phyloP scores from a whole-genome alignment of 2,113 vertebrate genomes.

The Leptosomus discolor region DNA sequence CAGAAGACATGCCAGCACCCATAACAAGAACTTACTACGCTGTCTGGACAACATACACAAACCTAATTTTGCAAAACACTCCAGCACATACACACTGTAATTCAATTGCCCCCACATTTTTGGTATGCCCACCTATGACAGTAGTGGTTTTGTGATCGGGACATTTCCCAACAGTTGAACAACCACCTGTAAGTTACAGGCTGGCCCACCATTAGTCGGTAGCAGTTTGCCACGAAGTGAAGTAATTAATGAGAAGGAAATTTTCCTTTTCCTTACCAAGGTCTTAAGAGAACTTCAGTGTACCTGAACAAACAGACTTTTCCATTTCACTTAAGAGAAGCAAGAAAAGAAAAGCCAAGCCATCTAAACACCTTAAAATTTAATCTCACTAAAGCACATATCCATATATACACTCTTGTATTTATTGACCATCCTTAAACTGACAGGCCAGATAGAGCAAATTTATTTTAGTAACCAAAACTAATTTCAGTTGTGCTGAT shows the following conservation, averaged over 20 bases:
- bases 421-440: not conserved
- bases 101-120: not conserved
- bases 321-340: not conserved
- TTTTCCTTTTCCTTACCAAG: not conserved
- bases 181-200: not conserved
- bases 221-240: not conserved
- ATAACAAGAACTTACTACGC: not conserved
- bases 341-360: not conserved
- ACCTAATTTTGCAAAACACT: not conserved
- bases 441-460: not conserved
- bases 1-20: not conserved
- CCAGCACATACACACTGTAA: not conserved
- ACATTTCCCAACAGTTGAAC: not conserved
- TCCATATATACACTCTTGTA: not conserved
- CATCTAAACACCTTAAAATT: not conserved
- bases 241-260: not conserved
- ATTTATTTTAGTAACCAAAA: not conserved
- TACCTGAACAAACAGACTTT: not conserved
- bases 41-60: not conserved
- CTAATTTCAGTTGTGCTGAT: not conserved
- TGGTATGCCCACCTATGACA: not conserved
- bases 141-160: not conserved
- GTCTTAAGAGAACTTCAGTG: not conserved
- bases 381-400: not conserved
- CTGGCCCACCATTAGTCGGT: accelerated